phyloP scores from a whole-genome alignment of 1,140 invertebrate genomes.

The Sycophila sp. region DNA sequence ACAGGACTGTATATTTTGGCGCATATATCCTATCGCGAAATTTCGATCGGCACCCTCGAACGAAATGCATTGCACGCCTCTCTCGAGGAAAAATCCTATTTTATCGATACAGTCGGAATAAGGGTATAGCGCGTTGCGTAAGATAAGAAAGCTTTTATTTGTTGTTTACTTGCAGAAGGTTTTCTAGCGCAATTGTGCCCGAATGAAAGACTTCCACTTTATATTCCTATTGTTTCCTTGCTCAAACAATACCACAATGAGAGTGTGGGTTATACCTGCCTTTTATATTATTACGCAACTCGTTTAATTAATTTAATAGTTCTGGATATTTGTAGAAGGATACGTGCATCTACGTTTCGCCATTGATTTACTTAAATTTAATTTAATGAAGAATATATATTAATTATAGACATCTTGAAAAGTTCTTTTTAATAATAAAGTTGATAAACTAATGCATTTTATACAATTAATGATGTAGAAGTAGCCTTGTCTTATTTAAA shows the following conservation, averaged over 20 bases:
- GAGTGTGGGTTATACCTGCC: too few species aligned
- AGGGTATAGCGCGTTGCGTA: background rate
- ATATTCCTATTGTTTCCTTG: background rate
- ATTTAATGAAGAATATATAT: too few species aligned
- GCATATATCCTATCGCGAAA: background rate
- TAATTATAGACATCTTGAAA: too few species aligned
- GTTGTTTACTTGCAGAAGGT: background rate
- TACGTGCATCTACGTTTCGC: too few species aligned
- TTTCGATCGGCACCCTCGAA: background rate
- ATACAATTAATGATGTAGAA: too few species aligned
- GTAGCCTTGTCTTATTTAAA: too few species aligned
- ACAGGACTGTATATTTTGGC: background rate
- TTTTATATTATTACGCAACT: too few species aligned
- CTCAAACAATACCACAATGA: background rate
- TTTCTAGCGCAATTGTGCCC: background rate
- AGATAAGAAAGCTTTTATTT: conserved; percentile 19
- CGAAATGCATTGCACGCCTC: background rate
- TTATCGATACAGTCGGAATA: background rate
- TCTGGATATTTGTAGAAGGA: too few species aligned
- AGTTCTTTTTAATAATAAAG: too few species aligned
- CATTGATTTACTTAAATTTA: too few species aligned
- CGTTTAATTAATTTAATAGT: too few species aligned
- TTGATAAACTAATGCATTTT: too few species aligned
- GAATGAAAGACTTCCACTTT: background rate
- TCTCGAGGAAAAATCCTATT: background rate